These are phyloP conservation scores for Heliconius ismenius DNA, from an alignment of 2,888 invertebrate species.

Conservation along the genomic window DNA sequence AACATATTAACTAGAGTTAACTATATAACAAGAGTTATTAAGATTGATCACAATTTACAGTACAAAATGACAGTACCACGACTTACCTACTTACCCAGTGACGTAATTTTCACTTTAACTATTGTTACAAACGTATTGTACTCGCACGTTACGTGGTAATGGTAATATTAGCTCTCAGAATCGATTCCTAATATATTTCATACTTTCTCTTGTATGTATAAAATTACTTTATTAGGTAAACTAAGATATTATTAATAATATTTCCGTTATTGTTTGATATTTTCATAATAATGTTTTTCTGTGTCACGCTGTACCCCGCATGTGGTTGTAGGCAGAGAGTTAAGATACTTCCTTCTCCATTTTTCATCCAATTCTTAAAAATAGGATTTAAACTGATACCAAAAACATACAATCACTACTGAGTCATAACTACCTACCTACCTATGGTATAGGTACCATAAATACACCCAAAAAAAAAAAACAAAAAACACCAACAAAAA, in stretches of 20 bases:
- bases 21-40: background rate
- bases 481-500: background rate
- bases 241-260: background rate
- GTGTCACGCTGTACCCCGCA: background rate
- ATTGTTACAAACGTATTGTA: constrained; percentile 3
- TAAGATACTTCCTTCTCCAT: background rate
- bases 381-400: background rate
- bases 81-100: constrained; percentile 3
- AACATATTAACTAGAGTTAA: background rate
- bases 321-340: background rate
- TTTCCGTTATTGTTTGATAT: background rate
- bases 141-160: constrained; percentile 6
- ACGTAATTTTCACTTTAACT: constrained; percentile 5
- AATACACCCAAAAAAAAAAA: background rate
- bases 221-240: background rate
- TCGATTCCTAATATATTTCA: background rate
- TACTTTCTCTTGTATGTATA: background rate
- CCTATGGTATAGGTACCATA: too few species aligned
- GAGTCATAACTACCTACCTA: background rate
- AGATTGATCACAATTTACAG: background rate
- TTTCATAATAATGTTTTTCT: background rate
- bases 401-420: background rate
- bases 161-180: constrained; percentile 3
- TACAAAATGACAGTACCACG: constrained; percentile 18
- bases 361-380: background rate